Evolutionary conservation across 2,888 invertebrate species (phyloP), one percentile per base, ranked within the genome.

Genomic region (Rhyacophila evoluta): DNA sequence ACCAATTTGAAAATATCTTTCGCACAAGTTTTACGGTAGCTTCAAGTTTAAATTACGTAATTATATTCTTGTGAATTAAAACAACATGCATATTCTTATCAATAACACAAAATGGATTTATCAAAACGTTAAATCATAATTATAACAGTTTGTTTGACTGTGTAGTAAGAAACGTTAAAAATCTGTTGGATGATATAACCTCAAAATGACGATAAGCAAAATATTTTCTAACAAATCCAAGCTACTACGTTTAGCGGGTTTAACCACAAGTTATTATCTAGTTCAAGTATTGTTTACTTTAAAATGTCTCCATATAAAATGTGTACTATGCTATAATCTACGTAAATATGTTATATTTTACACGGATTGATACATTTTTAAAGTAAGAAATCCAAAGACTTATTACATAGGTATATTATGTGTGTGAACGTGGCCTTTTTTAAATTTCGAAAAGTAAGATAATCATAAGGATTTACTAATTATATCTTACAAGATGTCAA

Each of bases 11-110:
- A 25, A 55, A 55, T 55, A 55, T 55, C 10, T 55, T 41, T 55
- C 55, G 19, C 55, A 55, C 25, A 55, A 55, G 55, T 55, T 55
- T 55, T 19, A 3, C 19, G 2, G 6, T 33, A 33, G 41, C 55
- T 55, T 36, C 74, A 36, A 36, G 27, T 25, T 70, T 69, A 38
- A 36, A 28, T 75, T 75, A 75, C 37, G 38, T 70, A 75, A 75
- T 55, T 55, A 19, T 19, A 55, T 55, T 55, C 29, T 55, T 55
- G 12, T 55, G 55, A 55, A 55, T 55, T 55, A 19, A 55, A 55
- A 19, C 10, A 10, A 55, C 55, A 55, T 55, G 15, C 19, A 19
- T 55, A 10, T 2, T 10, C 55, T 19, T 19, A 10, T 55, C 15
- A 15, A 19, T 55, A 15, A 55, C 19, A 25, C 55, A 19, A 55